phyloP scores from a whole-genome alignment of 2,113 vertebrate genomes.

The Regulus satrapa region DNA sequence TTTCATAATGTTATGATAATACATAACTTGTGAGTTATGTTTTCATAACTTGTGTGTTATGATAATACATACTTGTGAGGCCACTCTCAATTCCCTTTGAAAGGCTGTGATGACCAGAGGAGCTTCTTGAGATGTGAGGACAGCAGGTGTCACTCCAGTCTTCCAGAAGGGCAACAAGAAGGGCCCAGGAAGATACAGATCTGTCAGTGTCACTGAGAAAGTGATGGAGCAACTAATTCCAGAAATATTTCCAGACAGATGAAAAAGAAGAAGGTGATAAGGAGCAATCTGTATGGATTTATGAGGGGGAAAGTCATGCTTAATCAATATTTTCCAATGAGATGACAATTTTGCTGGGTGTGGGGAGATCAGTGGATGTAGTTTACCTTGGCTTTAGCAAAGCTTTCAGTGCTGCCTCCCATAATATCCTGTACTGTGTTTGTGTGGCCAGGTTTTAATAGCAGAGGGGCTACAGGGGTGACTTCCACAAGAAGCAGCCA shows the following conservation, averaged over 20 bases:
- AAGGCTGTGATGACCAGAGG: not conserved
- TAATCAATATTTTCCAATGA: not conserved
- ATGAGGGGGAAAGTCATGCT: not conserved
- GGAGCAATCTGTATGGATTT: not conserved
- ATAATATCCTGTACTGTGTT: not conserved
- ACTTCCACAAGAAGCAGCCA: not conserved
- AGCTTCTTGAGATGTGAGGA: not conserved
- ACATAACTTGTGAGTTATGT: not conserved
- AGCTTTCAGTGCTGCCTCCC: not conserved
- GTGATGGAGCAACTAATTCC: not conserved
- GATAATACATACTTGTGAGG: not conserved
- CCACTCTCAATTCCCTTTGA: not conserved
- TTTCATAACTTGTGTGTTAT: no score
- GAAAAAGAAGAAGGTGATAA: not conserved
- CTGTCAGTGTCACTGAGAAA: not conserved
- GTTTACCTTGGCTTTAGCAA: not conserved
- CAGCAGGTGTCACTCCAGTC: not conserved
- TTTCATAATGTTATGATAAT: not conserved
- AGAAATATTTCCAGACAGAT: not conserved
- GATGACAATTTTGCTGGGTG: not conserved
- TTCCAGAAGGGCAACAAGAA: not conserved
- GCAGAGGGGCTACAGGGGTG: not conserved
- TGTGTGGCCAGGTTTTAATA: not conserved
- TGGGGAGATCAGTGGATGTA: not conserved
- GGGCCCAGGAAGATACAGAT: not conserved